Base-by-base conservation (phyloP, 2,797 vertebrate genomes). In the Vespertilio murinus region DNA sequence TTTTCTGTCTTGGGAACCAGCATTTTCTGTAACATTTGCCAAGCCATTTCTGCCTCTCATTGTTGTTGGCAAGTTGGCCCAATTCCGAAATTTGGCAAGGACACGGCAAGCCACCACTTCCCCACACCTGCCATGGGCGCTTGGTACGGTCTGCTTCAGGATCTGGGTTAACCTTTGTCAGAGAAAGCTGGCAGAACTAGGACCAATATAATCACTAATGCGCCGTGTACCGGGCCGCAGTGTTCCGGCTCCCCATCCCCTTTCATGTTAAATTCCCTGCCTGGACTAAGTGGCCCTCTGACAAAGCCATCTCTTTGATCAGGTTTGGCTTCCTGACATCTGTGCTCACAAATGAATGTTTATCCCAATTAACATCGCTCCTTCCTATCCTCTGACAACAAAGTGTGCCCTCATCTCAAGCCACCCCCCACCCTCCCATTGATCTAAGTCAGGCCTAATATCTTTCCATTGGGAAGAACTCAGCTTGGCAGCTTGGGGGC, bases 251-350 rank as follows among this genome's bases (percentile, higher is more conserved):
- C 28, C 20, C 67, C 67, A 56, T 82, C 94, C 56, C 49, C 79
- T 96, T 96, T 96, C 80, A 94, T 95, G 86, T 93, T 90, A 90
- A 94, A 97, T 83, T 84, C 83, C 45, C 77, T 61, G 75, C 92
- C 82, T 95, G 95, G 88, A 82, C 80, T 95, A 93, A 90, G 78
- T 94, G 92, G 78, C 45, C 71, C 90, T 94, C 95, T 88, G 82
- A 54, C 91, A 96, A 94, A 97, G 81, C 87, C 75, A 88, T 52
- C 30, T 78, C 94, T 97, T 97, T 97, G 96, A 97, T 97, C 96
- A 92, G 65, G 42, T 93, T 94, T 96, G 88, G 91, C 75, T 94
- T 91, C 78, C 95, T 95, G 95, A 95, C 91, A 96, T 81, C 90
- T 91, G 75, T 90, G 91, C 38, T 17, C 89, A 91, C 74, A 96